These are phyloP conservation scores for Eupithecia insigniata DNA, from an alignment of 2,888 invertebrate genomes.

Conservation along the genomic window DNA sequence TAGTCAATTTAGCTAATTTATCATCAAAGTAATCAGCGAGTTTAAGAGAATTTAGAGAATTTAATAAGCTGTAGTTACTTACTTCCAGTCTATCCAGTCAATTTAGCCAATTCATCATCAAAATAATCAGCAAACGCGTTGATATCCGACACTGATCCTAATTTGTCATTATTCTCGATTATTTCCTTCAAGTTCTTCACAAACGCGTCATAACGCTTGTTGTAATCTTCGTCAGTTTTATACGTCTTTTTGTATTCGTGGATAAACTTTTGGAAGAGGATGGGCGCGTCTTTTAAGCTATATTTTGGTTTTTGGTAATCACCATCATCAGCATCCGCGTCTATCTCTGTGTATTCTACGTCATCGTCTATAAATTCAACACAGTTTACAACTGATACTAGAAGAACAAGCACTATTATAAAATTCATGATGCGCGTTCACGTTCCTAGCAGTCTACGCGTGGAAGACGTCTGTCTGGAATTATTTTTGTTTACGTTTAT, in stretches of 20 bases:
- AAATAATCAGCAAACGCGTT: slow-evolving; percentile 65
- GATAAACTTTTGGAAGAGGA: slow-evolving; percentile 60
- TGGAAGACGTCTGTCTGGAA: slow-evolving; percentile 42
- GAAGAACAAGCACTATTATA: slow-evolving; percentile 38
- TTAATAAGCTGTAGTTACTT: slow-evolving; percentile 8
- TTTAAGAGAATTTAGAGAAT: not conserved
- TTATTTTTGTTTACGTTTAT: slow-evolving; percentile 40
- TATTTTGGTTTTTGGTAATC: slow-evolving; percentile 54
- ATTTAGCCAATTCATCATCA: slow-evolving; percentile 47
- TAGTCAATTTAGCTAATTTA: slow-evolving; percentile 45
- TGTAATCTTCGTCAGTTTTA: slow-evolving; percentile 52
- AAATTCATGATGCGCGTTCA: slow-evolving; percentile 48
- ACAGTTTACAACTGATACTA: slow-evolving; percentile 38
- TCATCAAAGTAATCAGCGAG: slow-evolving; percentile 57
- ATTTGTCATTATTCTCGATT: slow-evolving; percentile 57
- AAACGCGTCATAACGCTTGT: slow-evolving; percentile 60
- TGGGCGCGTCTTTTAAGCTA: slow-evolving; percentile 59
- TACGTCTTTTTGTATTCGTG: slow-evolving; percentile 61
- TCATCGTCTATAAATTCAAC: slow-evolving; percentile 37
- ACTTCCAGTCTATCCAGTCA: slow-evolving; percentile 38
- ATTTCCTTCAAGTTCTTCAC: slow-evolving; percentile 61
- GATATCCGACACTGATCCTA: slow-evolving; percentile 54
- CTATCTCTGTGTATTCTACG: slow-evolving; percentile 32
- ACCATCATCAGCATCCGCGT: slow-evolving; percentile 35
- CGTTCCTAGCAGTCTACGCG: slow-evolving; percentile 40